phyloP scores from a whole-genome alignment of 2,888 invertebrate species.

The Ashinkailepas kermadecensis region DNA sequence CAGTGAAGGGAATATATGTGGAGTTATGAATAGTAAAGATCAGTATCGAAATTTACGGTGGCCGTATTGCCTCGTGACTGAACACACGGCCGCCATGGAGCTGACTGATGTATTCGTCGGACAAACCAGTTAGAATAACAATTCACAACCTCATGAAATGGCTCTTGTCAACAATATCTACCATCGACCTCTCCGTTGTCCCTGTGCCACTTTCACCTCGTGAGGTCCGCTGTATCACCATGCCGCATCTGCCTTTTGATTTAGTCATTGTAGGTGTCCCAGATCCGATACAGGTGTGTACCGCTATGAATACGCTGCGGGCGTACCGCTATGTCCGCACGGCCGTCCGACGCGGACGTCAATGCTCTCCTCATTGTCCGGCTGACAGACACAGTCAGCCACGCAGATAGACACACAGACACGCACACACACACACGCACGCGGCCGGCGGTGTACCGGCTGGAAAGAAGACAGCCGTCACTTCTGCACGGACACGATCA shows the following conservation, averaged over 20 bases:
- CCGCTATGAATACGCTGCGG: too few species aligned
- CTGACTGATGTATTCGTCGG: background rate
- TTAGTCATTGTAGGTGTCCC: background rate
- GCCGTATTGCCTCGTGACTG: background rate
- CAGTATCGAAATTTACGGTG: background rate
- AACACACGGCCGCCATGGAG: background rate
- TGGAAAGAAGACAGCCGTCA: too few species aligned
- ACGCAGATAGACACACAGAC: background rate
- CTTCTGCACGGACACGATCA: too few species aligned
- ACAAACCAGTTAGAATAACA: background rate
- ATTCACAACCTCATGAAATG: background rate
- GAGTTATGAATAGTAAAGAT: background rate
- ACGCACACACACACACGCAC: background rate
- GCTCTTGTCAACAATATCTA: background rate
- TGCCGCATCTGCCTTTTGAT: constrained; percentile 11
- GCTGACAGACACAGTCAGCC: background rate
- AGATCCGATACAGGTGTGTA: background rate
- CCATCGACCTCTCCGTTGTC: background rate
- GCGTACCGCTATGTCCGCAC: background rate
- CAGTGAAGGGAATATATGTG: background rate
- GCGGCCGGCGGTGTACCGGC: background rate
- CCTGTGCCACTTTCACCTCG: constrained; percentile 17
- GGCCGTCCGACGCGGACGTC: background rate
- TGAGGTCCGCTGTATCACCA: background rate
- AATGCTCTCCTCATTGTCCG: background rate